Conservation (phyloP, 2,888 invertebrate genomes). For the Drosophila paracracens region DNA sequence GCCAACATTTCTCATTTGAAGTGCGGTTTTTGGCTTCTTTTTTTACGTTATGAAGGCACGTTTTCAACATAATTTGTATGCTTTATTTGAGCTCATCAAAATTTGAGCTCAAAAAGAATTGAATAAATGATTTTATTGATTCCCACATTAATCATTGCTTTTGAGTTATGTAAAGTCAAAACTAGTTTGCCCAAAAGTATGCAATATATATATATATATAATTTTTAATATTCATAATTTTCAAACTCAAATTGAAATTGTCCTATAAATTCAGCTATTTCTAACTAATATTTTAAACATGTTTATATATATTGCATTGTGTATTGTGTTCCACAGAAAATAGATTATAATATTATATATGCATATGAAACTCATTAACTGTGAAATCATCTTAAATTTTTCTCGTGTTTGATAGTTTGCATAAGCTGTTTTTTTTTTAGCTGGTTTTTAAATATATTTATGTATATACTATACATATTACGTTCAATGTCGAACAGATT, state of each 20-base stretch:
- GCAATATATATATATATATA: neutral
- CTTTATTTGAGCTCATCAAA: constrained; percentile 6
- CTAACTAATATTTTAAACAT: neutral
- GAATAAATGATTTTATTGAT: neutral
- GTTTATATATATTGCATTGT: neutral
- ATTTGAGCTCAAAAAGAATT: neutral
- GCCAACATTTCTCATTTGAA: constrained; percentile 22
- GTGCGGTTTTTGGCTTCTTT: neutral
- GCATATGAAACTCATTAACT: neutral
- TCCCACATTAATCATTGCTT: neutral
- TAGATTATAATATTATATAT: neutral
- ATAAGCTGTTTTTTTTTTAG: neutral
- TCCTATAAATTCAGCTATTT: neutral
- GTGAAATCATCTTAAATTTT: neutral
- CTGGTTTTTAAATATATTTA: neutral
- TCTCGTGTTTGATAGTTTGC: neutral
- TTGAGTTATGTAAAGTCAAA: neutral
- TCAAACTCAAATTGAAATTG: neutral
- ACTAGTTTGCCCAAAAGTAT: constrained; percentile 32
- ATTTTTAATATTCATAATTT: neutral
- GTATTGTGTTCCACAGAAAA: neutral
- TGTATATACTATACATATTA: neutral
- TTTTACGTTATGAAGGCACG: constrained; percentile 23
- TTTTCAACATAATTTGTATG: constrained; percentile 14
- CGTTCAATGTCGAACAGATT: neutral